Conservation (phyloP, 2,113 vertebrate genomes). For the Mixornis gularis region DNA sequence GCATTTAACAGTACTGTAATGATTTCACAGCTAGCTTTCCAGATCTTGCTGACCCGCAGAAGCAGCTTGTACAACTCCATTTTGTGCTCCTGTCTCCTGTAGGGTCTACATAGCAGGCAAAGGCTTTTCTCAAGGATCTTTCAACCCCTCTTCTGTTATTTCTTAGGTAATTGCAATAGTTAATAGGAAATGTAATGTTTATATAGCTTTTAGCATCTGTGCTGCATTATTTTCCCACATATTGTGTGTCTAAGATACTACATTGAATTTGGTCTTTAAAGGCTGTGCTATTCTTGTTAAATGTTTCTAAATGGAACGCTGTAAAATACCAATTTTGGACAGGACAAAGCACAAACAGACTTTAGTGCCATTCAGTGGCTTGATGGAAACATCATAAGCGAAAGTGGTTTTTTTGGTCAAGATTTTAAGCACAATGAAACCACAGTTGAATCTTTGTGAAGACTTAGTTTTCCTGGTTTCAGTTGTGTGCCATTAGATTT, state of each 20-base stretch:
- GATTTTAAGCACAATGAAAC: neutral
- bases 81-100: neutral
- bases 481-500: neutral
- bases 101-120: neutral
- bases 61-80: neutral
- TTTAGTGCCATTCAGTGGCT: neutral
- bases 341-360: neutral
- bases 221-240: neutral
- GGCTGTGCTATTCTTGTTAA: neutral
- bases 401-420: neutral
- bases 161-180: neutral
- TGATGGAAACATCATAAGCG: neutral
- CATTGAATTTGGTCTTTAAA: neutral
- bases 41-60: neutral
- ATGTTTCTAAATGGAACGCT: neutral
- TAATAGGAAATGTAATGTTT: neutral
- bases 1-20: neutral
- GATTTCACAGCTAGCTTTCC: neutral
- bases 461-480: neutral
- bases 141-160: neutral
- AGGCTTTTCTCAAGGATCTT: neutral
- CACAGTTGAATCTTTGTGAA: neutral
- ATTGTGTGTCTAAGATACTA: neutral
- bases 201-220: neutral
- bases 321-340: neutral